Evolutionary conservation across 2,797 vertebrate genomes (phyloP).

Genomic region (Catamblyrhynchus diadema): DNA sequence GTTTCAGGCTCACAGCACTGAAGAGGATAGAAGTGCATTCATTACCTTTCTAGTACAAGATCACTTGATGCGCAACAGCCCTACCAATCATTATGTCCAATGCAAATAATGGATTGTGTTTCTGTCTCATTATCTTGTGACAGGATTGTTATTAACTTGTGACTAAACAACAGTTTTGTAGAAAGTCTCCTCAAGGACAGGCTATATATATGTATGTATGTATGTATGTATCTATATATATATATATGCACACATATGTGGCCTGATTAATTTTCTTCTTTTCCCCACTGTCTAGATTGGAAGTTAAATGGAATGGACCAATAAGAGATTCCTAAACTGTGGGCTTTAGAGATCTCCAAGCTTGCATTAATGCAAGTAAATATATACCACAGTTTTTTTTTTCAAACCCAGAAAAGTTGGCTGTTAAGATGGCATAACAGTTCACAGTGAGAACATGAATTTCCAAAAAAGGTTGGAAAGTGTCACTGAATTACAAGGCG

Average conservation of each 20-base stretch:
- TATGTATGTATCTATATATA: no score
- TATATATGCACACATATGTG: background rate
- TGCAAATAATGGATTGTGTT: constrained; percentile 3
- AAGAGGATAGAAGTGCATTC: background rate
- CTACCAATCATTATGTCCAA: background rate
- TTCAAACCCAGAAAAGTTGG: background rate
- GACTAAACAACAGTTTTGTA: background rate
- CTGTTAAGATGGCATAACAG: background rate
- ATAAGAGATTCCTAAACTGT: background rate
- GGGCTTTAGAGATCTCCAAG: background rate
- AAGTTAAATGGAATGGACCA: background rate
- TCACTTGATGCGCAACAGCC: background rate
- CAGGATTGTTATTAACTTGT: background rate
- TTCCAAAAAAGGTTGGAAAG: background rate
- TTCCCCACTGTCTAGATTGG: background rate
- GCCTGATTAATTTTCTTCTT: background rate
- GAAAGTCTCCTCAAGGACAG: background rate
- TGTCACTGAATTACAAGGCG: background rate
- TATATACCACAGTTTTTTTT: background rate
- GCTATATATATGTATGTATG: background rate
- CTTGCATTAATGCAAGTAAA: background rate
- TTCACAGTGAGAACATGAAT: background rate
- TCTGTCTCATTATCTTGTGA: background rate
- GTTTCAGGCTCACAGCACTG: background rate
- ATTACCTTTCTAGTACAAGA: background rate